A percentile compares a stretch with the other conserved stretches of the same genome.
Conservation (phyloP, 2,797 vertebrate species). For the Takifugu rubripes region DNA sequence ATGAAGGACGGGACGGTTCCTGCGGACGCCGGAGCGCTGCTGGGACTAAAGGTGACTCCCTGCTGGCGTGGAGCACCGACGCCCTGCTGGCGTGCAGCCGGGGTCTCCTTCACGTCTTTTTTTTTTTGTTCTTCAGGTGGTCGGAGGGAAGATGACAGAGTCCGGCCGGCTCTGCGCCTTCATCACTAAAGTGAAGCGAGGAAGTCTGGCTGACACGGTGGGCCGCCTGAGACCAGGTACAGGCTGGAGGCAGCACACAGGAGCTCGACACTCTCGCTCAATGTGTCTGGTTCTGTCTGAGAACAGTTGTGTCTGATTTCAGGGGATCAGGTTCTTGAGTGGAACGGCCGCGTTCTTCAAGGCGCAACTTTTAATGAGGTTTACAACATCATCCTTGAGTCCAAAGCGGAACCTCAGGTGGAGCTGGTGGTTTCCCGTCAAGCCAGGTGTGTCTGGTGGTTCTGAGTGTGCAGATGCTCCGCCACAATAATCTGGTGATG, state of each 20-base stretch:
- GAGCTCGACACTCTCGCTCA: no score
- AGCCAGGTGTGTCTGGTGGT: slow-evolving; percentile 79
- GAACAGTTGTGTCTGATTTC: not conserved
- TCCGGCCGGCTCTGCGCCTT: slow-evolving; percentile 94
- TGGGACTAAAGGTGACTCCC: slow-evolving; percentile 87
- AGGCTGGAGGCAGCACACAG: not conserved
- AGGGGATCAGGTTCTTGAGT: slow-evolving; percentile 98
- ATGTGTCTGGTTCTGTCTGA: no score
- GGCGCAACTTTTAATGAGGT: slow-evolving; percentile 97
- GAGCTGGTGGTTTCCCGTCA: slow-evolving; percentile 92
- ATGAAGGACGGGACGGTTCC: slow-evolving; percentile 92
- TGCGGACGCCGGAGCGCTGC: slow-evolving; percentile 88
- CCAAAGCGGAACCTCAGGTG: slow-evolving; percentile 92
- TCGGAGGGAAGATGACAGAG: slow-evolving; percentile 96
- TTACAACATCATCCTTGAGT: slow-evolving; percentile 96
- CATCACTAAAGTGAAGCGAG: slow-evolving; percentile 98
- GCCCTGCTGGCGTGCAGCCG: no score
- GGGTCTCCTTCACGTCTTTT: no score
- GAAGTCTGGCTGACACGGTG: slow-evolving; percentile 95
- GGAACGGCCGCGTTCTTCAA: slow-evolving; percentile 90
- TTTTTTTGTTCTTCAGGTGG: slow-evolving; percentile 78
- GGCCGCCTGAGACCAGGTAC: slow-evolving; percentile 90
- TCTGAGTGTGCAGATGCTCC: not conserved
- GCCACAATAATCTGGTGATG: not conserved
- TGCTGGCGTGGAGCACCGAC: no score